Base-by-base conservation (phyloP, 2,888 invertebrate species). In the Melolontha melolontha region DNA sequence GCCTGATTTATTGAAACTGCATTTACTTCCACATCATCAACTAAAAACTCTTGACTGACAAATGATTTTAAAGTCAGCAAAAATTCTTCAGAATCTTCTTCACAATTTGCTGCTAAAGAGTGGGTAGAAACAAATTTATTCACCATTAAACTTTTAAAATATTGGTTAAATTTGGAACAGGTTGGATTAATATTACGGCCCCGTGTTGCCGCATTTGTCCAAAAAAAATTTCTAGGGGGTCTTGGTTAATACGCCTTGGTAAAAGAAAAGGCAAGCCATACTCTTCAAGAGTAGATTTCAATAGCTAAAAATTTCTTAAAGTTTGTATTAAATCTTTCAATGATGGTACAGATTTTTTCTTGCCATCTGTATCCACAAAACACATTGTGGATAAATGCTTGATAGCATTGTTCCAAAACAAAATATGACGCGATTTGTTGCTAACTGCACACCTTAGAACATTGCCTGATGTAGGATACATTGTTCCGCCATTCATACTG, bases 141-240 rank as follows among this genome's bases (percentile, higher is more conserved):
- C 2, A 71, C 7, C 8, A 70, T 41, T 6, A 73, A 42, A 17
- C 64, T 50, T 67, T 70, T 71, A 63, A 64, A 71, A 29, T 50
- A 63, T 14, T 54, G 8, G 4, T 29, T 41, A 41, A 69, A 71
- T 14, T 40, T 52, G 0, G 16, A 22, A 7, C 40, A 27, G 8
- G 64, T 66, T 6, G 69, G 73, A 54, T 69, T 71, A 2, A 50
- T 67, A 41, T 70, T 47, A 34, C 71, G 2, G 22, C 40, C 2
- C 69, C 73, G 22, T 70, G 65, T 50, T 69, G 69, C 42, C 71
- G 54, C 14, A 72, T 62, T 16, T 67, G 59, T 10, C 71, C 70
- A 63, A 71, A 71, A 52, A 72, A 72, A 63, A 70, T 73, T 62
- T 71, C 71, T n/a, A n/a, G n/a, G n/a, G n/a, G n/a, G n/a, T n/a